Evolutionary conservation across 1,140 invertebrate genomes (phyloP).

Genomic region (Ceratitis capitata): DNA sequence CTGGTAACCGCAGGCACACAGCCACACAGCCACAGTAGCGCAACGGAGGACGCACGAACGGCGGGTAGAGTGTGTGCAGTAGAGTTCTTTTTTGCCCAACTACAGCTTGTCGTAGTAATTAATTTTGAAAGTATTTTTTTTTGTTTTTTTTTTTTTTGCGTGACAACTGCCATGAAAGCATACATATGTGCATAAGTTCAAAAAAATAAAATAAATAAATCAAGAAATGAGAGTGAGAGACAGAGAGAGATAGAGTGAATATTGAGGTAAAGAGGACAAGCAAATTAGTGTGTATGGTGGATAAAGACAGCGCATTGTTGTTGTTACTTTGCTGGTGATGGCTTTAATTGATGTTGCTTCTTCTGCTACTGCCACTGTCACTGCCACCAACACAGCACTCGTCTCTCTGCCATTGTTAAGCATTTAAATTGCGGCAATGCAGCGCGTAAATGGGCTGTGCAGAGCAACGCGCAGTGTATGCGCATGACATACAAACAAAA

Average conservation of each 20-base stretch:
- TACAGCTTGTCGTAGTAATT: conserved; percentile 14
- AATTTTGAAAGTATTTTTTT: conserved; percentile 1
- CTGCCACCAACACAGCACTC: not conserved
- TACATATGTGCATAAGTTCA: not conserved
- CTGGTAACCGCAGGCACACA: not conserved
- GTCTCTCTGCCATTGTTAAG: not conserved
- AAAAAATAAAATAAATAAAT: too few species aligned
- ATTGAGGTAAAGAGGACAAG: not conserved
- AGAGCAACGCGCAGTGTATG: not conserved
- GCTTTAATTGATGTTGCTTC: not conserved
- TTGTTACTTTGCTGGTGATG: not conserved
- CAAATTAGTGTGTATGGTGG: not conserved
- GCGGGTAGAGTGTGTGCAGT: not conserved
- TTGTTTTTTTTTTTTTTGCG: not conserved
- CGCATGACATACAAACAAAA: too few species aligned
- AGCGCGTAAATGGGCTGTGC: not conserved
- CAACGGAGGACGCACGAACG: not conserved
- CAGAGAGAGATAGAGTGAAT: not conserved
- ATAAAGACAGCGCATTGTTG: not conserved
- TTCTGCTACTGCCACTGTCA: not conserved
- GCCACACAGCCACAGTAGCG: not conserved
- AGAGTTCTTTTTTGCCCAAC: not conserved
- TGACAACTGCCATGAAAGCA: not conserved
- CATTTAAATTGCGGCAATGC: not conserved
- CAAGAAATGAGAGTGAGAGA: not conserved